Conservation (phyloP, 2,113 vertebrate genomes). For the Ctenomys sociabilis region DNA sequence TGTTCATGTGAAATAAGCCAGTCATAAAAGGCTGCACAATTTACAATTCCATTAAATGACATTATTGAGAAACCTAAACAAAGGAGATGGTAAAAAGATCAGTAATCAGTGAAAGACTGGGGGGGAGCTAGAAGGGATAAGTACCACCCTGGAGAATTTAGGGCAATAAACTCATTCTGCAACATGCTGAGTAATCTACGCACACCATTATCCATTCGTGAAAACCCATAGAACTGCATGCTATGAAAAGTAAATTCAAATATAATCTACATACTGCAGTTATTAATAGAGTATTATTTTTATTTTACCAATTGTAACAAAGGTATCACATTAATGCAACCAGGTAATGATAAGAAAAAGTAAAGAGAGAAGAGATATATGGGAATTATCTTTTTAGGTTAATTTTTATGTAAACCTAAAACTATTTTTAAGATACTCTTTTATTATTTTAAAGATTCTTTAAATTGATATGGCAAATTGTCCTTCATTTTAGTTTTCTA, state of each 20-base stretch:
- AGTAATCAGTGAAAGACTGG: neutral
- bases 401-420: neutral
- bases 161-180: neutral
- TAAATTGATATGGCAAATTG: too few species aligned
- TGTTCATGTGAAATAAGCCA: neutral
- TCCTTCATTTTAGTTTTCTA: neutral
- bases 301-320: neutral
- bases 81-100: neutral
- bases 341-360: neutral
- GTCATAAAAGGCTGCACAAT: neutral
- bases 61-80: neutral
- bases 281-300: neutral
- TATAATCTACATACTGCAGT: neutral
- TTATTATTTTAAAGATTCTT: neutral
- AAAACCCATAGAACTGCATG: neutral
- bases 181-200: neutral
- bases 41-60: neutral
- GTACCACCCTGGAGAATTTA: neutral
- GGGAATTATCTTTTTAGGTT: neutral
- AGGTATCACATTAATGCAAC: neutral
- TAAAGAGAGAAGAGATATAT: neutral
- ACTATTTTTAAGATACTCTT: neutral
- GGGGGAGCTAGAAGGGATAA: neutral
- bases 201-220: neutral
- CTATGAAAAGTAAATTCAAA: neutral